A percentile compares a stretch with the other conserved stretches of the same genome.
phyloP scores from a whole-genome alignment of 2,797 vertebrate genomes.

The Thalassophryne amazonica region DNA sequence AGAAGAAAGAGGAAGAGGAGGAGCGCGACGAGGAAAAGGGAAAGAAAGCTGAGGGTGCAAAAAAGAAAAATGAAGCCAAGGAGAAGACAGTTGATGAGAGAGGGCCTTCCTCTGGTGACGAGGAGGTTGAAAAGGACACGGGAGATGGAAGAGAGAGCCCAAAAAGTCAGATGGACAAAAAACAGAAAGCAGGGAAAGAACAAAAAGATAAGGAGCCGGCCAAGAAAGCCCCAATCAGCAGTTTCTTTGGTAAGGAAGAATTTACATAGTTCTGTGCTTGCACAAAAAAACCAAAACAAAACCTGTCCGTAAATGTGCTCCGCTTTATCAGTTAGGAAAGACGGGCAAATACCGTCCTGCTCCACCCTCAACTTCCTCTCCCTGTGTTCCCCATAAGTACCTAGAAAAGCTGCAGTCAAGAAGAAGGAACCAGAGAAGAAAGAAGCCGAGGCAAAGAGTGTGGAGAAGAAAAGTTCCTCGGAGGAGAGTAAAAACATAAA shows the following conservation, averaged over 20 bases:
- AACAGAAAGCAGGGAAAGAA: slow-evolving; percentile 45
- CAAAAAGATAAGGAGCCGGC: slow-evolving; percentile 58
- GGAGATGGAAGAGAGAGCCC: slow-evolving; percentile 35
- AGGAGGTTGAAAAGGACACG: slow-evolving; percentile 43
- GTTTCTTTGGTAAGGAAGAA: slow-evolving; percentile 84
- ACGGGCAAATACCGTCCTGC: slow-evolving; percentile 17
- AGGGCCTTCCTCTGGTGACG: slow-evolving; percentile 8
- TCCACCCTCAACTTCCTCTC: slow-evolving; percentile 11
- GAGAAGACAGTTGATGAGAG: slow-evolving; percentile 47
- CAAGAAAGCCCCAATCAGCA: slow-evolving; percentile 77
- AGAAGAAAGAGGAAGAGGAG: slow-evolving; percentile 25
- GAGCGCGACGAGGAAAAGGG: slow-evolving; percentile 29
- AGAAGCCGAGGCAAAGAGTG: slow-evolving; percentile 45
- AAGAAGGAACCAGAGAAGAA: slow-evolving; percentile 58
- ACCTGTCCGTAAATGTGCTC: slow-evolving; percentile 30
- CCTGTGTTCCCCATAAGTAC: slow-evolving; percentile 59
- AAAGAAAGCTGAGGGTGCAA: slow-evolving; percentile 39
- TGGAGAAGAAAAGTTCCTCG: slow-evolving; percentile 31
- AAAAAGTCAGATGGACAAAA: slow-evolving; percentile 43
- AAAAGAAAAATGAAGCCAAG: slow-evolving; percentile 41
- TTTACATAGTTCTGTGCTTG: slow-evolving; percentile 53
- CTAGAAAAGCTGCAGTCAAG: slow-evolving; percentile 78
- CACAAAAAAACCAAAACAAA: slow-evolving; percentile 37
- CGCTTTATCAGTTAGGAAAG: slow-evolving; percentile 38
- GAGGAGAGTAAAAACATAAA: slow-evolving; percentile 55